Evolutionary conservation across 2,113 vertebrate species (phyloP), one percentile per base, ranked within the genome.

Genomic region (Erpornis zantholeuca): DNA sequence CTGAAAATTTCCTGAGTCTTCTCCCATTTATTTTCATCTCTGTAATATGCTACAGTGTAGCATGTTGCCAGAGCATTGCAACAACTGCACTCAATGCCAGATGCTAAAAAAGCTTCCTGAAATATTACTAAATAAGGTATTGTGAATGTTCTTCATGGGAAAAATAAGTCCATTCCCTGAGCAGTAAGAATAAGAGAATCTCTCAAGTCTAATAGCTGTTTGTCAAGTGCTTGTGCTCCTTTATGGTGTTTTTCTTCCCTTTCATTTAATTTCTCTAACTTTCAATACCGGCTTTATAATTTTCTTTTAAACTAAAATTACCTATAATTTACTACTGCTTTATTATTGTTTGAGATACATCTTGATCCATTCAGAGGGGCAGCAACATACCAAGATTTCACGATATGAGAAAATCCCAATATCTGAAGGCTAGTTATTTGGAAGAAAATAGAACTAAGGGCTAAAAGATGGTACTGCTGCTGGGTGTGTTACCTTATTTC

Each of bases 121-220:
- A 93, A 86, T 96, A 88, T 90, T 92, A 94, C 93, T 94, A 96
- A 96, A 96, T 96, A 96, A 96, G 87, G 90, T 90, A 90, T 90
- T 78, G 76, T 88, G 50, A 40, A 68, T 92, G 65, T 57, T 88
- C 60, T 94, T 60, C 22, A 10, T 42, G 82, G 47, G 60, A 88
- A 85, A 93, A 95, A 90, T 77, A 86, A 94, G 68, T 44, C 70
- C 52, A 86, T 68, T 95, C 75, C 73, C 87, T 33, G 15, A 94
- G 44, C 61, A 92, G 40, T 57, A 83, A 88, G 54, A 83, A 60
- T 45, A 89, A 92, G 17, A 12, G 40, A 85, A 81, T 68, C 56
- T 96, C 44, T 76, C 79, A 59, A 68, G 76, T 40, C 82, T 92
- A 59, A 68, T 57, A 84, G 31, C 64, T 78, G 23, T 86, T 63